These are phyloP conservation scores for Anarhynchus alexandrinus DNA, from an alignment of 2,113 vertebrate species.

Conservation along the genomic window DNA sequence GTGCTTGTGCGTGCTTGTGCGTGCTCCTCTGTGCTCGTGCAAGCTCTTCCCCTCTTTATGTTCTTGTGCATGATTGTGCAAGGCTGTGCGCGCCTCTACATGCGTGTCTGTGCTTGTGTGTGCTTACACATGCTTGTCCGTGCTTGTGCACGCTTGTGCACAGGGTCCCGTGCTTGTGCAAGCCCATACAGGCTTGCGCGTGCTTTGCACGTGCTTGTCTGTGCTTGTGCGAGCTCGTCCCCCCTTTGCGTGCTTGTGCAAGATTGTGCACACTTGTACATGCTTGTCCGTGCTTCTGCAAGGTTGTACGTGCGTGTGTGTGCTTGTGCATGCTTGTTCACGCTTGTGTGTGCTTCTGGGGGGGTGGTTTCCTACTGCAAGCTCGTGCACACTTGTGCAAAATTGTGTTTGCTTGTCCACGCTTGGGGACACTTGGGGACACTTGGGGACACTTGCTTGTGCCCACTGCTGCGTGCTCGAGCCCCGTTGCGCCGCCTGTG, in stretches of 20 bases:
- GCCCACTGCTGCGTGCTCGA: neutral
- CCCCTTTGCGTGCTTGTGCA: neutral
- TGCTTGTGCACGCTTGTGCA: neutral
- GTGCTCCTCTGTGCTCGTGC: no score
- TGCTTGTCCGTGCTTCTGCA: neutral
- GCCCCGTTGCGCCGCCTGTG: rapidly evolving
- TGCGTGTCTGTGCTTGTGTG: neutral
- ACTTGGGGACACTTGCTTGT: rapidly evolving
- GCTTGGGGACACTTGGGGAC: rapidly evolving
- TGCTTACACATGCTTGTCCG: neutral
- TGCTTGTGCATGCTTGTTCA: neutral
- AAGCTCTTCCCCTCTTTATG: rapidly evolving
- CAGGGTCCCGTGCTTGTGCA: neutral
- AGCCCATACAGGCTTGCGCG: neutral
- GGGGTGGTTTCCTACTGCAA: neutral
- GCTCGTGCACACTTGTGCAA: neutral
- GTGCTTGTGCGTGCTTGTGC: neutral
- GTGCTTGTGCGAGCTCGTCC: neutral
- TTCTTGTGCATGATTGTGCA: neutral
- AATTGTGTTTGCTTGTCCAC: no score
- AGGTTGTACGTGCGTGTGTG: neutral
- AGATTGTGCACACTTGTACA: no score
- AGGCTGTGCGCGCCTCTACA: neutral
- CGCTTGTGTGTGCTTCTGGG: no score
- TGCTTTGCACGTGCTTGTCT: neutral